A percentile compares a stretch with the other conserved stretches of the same genome.
phyloP scores from a whole-genome alignment of 2,797 vertebrate genomes.

The Gymnopithys bicolor region DNA sequence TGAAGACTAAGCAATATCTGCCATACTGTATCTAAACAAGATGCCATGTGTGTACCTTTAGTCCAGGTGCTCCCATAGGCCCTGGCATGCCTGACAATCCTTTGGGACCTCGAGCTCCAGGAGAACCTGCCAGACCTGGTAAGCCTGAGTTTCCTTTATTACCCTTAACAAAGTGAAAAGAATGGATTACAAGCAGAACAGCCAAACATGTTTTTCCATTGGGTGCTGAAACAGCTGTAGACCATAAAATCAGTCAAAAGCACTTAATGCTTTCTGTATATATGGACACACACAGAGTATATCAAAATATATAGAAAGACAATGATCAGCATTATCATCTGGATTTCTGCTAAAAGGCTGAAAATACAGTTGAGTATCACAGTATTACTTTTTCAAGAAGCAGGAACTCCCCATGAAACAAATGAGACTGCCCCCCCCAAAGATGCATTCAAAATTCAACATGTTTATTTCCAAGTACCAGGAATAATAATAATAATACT shows the following conservation, averaged over 20 bases:
- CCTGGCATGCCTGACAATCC: slow-evolving; percentile 87
- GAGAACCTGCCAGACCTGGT: slow-evolving; percentile 83
- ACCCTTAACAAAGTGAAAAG: slow-evolving; percentile 79
- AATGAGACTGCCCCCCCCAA: background rate
- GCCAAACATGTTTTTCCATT: background rate
- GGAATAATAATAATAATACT: background rate
- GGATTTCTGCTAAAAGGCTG: background rate
- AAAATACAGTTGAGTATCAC: background rate
- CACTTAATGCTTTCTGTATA: background rate
- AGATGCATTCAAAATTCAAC: slow-evolving; percentile 7
- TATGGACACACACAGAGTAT: background rate
- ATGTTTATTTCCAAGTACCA: background rate
- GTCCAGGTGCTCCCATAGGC: slow-evolving; percentile 83
- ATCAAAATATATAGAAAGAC: background rate
- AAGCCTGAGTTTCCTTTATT: slow-evolving; percentile 81
- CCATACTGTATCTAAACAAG: background rate
- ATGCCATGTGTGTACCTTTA: slow-evolving; percentile 79
- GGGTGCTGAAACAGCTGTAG: background rate
- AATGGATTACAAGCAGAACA: slow-evolving; percentile 1
- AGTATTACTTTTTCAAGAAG: slow-evolving; percentile 1
- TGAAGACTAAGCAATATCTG: background rate
- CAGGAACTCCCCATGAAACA: slow-evolving; percentile 24
- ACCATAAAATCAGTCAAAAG: background rate
- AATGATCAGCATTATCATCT: background rate
- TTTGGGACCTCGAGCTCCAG: slow-evolving; percentile 84